Conservation (phyloP, 2,797 vertebrate species). For the Takifugu ocellatus region DNA sequence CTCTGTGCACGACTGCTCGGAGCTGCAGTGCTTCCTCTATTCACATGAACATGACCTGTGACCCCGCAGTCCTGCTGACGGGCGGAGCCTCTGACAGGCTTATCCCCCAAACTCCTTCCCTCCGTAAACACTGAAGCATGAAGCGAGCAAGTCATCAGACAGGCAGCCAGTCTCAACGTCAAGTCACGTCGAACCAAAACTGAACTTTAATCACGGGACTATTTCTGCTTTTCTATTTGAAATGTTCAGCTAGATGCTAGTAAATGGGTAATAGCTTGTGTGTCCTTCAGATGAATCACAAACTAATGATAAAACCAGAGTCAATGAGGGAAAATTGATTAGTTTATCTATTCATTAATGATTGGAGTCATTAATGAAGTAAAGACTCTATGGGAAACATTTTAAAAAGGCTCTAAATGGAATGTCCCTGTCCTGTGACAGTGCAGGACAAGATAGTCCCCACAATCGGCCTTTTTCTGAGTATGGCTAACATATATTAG, state of each 20-base stretch:
- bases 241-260: slow-evolving; percentile 2
- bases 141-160: slow-evolving; percentile 34
- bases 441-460: too few species aligned
- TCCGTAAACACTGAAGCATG: slow-evolving; percentile 46
- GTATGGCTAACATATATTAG: too few species aligned
- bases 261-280: too few species aligned
- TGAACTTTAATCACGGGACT: slow-evolving; percentile 19
- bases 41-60: slow-evolving; percentile 42
- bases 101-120: slow-evolving; percentile 27
- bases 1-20: slow-evolving; percentile 16
- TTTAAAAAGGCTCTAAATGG: too few species aligned
- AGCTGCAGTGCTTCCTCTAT: slow-evolving; percentile 27
- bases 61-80: slow-evolving; percentile 45
- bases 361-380: too few species aligned
- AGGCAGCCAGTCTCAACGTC: slow-evolving; percentile 32
- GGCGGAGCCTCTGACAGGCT: slow-evolving; percentile 46
- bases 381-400: too few species aligned
- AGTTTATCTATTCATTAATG: too few species aligned
- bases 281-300: too few species aligned
- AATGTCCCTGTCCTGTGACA: too few species aligned
- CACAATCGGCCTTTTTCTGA: too few species aligned
- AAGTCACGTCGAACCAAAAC: slow-evolving; percentile 37
- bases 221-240: background rate
- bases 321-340: too few species aligned
- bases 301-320: too few species aligned